Conservation (phyloP, 2,888 invertebrate species). For the Cephus pulcher region DNA sequence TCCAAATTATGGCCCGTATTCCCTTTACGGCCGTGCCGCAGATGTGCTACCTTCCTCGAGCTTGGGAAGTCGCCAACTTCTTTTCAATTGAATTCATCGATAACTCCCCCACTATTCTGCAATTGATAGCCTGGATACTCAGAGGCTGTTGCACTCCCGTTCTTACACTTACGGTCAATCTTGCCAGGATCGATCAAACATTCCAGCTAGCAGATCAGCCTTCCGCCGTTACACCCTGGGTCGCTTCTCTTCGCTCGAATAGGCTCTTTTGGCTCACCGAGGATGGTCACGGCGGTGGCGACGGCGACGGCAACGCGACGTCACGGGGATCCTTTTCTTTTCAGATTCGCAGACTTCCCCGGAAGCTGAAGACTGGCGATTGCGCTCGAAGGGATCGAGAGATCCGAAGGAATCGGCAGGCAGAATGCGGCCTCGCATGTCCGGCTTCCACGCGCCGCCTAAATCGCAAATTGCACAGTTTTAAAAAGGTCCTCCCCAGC, state of each 20-base stretch:
- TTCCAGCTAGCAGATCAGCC: not conserved
- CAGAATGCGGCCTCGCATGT: not conserved
- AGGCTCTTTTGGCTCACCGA: not conserved
- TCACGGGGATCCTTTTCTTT: not conserved
- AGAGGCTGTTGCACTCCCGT: not conserved
- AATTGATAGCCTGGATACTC: not conserved
- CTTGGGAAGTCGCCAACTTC: not conserved
- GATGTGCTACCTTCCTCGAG: not conserved
- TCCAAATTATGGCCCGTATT: not conserved
- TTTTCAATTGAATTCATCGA: not conserved
- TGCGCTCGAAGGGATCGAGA: not conserved
- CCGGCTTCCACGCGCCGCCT: not conserved
- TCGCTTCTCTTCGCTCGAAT: not conserved
- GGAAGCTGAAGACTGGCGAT: not conserved
- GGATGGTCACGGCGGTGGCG: conserved; percentile 28
- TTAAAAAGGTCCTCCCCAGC: not conserved
- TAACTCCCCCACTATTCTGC: not conserved
- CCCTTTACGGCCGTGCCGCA: not conserved
- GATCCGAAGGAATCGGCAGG: not conserved
- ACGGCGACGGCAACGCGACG: conserved; percentile 34
- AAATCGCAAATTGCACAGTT: not conserved
- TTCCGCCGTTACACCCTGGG: not conserved
- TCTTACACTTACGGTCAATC: not conserved
- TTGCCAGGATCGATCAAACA: not conserved
- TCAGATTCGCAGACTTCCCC: not conserved